Base-by-base conservation (phyloP, 2,888 invertebrate species). In the Steinernema carpocapsae region DNA sequence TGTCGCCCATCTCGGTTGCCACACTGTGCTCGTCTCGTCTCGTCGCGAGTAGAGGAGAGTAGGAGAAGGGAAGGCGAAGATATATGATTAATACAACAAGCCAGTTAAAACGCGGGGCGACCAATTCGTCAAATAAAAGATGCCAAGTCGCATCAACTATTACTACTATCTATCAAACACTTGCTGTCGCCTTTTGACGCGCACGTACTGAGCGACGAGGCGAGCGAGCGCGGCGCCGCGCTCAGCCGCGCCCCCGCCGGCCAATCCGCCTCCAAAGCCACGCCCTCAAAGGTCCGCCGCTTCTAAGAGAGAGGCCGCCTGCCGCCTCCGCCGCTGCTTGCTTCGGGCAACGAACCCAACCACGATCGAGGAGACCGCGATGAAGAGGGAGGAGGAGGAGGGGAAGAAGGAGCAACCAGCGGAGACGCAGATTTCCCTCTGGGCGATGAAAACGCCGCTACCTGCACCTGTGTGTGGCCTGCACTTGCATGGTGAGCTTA, bases 1-100 rank as follows among this genome's bases (percentile, higher is more conserved):
- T n/a, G 17, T 48, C 48, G 17, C 48, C 48, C 48, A 17, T 48
- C 48, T 37, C 48, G 48, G n/a, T 48, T 19, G 48, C 48, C 19
- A 17, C 43, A 14, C 43, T 43, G n/a, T 14, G 43, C 43, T 43
- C 43, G 43, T 43, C n/a, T 43, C 43, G 14, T 43, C 14, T 43
- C 10, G 10, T 43, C 43, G 43, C 14, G 48, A 7, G 48, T 19
- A 14, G 19, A 14, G 48, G 48, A 48, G 48, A 48, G 48, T 37
- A 48, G 19, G 48, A 48, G 48, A 7, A 48, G 48, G 14, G 19
- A 14, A 48, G 14, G 17, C 1, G 64, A 64, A 64, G 64, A 64
- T 64, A 64, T 64, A 64, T 64, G 64, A 64, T 64, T 64, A 64
- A 64, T 64, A 64, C 64, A 64, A 64, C 64, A 64, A 64, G 64